Base-by-base conservation (phyloP, 2,888 invertebrate species). In the Agrochola lychnidis region DNA sequence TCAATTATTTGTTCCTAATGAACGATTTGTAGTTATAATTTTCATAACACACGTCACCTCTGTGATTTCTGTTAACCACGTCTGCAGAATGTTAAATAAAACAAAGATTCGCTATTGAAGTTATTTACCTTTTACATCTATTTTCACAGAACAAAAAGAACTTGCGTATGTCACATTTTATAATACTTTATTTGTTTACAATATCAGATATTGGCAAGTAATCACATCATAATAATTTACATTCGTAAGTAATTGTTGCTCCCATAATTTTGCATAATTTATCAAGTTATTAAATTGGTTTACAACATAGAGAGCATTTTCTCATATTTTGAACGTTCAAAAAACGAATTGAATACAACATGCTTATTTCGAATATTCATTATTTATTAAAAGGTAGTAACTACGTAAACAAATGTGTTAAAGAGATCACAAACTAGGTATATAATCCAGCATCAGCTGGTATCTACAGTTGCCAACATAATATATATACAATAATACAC, bases 391-490 rank as follows among this genome's bases (percentile, higher is more conserved):
- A 63, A 76, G 71, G 53, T 75, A 70, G 42, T 64, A 76, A 71
- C 81, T 88, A 86, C 71, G 36, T 68, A 79, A 86, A 71, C 72
- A 30, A 79, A 76, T 78, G 63, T 82, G 67, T 67, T 70, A 56
- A 71, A 92, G 95, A 95, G 95, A 95, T 95, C 95, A 94, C 92
- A 91, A 92, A 92, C 90, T 89, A 91, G 90, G 89, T 91, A 91
- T 91, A 90, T 90, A 89, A 83, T 85, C 89, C 79, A 87, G 78
- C 81, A 68, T 77, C 56, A 77, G 88, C 84, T 86, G 84, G 79
- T 84, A 92, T 90, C 89, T 91, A 91, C 88, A 91, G 86, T 87
- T 81, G 84, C 87, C 88, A 89, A 86, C 86, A 85, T 83, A 84
- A 88, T 83, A 86, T 87, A 80, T 74, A 82, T 59, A 84, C 45